These are phyloP conservation scores for Calliphora vicina DNA, from an alignment of 1,140 invertebrate species.

Conservation along the genomic window DNA sequence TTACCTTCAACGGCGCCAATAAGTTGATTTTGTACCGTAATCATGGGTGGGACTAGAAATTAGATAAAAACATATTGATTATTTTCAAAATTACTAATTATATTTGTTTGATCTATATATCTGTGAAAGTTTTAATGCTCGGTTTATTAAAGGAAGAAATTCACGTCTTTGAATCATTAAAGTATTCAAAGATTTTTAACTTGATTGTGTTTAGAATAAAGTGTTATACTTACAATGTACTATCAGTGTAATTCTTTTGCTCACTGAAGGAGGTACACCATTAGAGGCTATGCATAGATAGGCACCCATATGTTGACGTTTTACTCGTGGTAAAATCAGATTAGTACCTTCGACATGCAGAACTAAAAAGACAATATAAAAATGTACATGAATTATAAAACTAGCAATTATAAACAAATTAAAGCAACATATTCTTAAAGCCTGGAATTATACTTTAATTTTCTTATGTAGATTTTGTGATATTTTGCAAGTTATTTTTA, in stretches of 20 bases:
- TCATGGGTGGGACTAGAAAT: constrained; percentile 80
- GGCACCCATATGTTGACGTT: constrained; percentile 85
- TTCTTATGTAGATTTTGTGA: too few relatives aligned
- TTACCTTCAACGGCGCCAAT: constrained; percentile 79
- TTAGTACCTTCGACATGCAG: constrained; percentile 75
- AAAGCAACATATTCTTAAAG: too few relatives aligned
- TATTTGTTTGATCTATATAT: background rate
- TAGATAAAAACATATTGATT: background rate
- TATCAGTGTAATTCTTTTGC: constrained; percentile 86
- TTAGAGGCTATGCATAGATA: constrained; percentile 90
- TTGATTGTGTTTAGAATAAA: too few relatives aligned
- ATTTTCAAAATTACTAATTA: background rate
- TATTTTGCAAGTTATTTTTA: too few relatives aligned
- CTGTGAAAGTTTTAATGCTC: too few relatives aligned
- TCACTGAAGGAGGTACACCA: constrained; percentile 85
- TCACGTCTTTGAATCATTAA: too few relatives aligned
- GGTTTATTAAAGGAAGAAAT: too few relatives aligned
- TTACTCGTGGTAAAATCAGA: constrained; percentile 82
- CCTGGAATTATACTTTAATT: too few relatives aligned
- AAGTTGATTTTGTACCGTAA: constrained; percentile 81
- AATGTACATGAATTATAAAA: background rate
- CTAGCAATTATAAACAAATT: too few relatives aligned
- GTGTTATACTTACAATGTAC: constrained; percentile 79
- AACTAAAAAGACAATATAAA: constrained; percentile 66
- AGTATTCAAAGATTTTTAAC: too few relatives aligned